Conservation (phyloP, 23 tunicate species). For the Diplosoma virens region DNA sequence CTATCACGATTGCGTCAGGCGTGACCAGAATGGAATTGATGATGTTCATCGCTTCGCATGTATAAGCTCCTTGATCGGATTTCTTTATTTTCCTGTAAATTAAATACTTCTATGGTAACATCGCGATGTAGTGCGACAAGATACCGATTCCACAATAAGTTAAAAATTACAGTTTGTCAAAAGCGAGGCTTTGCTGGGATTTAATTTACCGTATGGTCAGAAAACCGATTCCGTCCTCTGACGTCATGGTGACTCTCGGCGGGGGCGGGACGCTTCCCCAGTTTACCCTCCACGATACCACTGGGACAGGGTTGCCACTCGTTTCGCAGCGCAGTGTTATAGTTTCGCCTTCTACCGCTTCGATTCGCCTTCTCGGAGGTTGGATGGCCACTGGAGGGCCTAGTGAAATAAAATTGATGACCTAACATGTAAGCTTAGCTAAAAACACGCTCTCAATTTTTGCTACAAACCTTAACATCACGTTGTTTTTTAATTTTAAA, state of each 20-base stretch:
- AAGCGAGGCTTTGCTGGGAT: no score
- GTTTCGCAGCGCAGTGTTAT: conserved; percentile 78
- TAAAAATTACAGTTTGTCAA: no score
- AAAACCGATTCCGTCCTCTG: conserved; percentile 62
- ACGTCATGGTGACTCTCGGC: conserved; percentile 83
- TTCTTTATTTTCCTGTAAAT: conserved; percentile 50
- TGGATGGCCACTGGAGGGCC: conserved; percentile 59
- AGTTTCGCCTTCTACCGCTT: conserved; percentile 60
- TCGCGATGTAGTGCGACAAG: no score
- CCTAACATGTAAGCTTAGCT: no score
- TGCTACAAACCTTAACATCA: no score
- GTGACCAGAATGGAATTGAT: conserved; percentile 57
- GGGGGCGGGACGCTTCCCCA: conserved; percentile 93
- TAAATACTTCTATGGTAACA: no score
- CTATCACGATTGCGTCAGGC: conserved; percentile 78
- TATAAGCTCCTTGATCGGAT: conserved; percentile 97
- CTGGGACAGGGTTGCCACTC: conserved; percentile 77
- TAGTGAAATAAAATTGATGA: no score
- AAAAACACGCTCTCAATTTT: no score
- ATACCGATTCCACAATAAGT: no score
- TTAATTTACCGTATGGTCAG: conserved; percentile 56
- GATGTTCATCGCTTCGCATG: conserved; percentile 93
- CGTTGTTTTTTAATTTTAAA: no score
- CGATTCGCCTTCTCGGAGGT: conserved; percentile 34
- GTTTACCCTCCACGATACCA: conserved; percentile 93